A percentile compares a stretch with the other conserved stretches of the same genome.
These are phyloP conservation scores for Helicolenus hilgendorfi DNA, from an alignment of 2,797 vertebrate species.

Conservation along the genomic window DNA sequence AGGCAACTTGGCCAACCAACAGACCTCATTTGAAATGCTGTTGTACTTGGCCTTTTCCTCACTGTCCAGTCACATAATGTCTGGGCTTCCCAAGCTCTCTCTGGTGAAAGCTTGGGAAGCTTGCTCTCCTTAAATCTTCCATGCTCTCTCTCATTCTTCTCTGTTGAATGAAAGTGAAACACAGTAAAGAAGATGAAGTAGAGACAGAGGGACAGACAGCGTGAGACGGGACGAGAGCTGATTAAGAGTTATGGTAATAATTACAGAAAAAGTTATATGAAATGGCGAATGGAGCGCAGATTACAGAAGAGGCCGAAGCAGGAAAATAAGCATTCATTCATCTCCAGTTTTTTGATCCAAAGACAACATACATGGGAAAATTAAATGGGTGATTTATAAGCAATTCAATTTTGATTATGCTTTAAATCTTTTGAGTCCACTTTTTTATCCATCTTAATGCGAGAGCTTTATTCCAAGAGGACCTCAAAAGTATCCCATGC, in stretches of 20 bases:
- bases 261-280: background rate
- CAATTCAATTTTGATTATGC: conserved; percentile 35
- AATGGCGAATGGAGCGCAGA: background rate
- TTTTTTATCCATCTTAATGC: conserved; percentile 13
- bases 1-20: background rate
- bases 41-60: conserved; percentile 38
- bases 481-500: background rate
- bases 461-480: background rate
- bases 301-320: background rate
- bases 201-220: background rate
- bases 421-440: conserved; percentile 36
- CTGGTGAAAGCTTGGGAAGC: conserved; percentile 16
- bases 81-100: background rate
- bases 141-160: background rate
- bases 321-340: conserved; percentile 22
- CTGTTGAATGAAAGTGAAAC: background rate
- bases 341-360: conserved; percentile 44
- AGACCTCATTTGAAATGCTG: conserved; percentile 8
- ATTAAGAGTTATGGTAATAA: conserved; percentile 16
- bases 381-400: conserved; percentile 25
- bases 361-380: conserved; percentile 24
- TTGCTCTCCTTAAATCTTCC: background rate
- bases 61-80: conserved; percentile 25
- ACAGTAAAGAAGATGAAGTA: background rate
- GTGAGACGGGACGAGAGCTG: background rate